phyloP scores from a whole-genome alignment of 2,797 vertebrate genomes.

The Amazona ochrocephala region DNA sequence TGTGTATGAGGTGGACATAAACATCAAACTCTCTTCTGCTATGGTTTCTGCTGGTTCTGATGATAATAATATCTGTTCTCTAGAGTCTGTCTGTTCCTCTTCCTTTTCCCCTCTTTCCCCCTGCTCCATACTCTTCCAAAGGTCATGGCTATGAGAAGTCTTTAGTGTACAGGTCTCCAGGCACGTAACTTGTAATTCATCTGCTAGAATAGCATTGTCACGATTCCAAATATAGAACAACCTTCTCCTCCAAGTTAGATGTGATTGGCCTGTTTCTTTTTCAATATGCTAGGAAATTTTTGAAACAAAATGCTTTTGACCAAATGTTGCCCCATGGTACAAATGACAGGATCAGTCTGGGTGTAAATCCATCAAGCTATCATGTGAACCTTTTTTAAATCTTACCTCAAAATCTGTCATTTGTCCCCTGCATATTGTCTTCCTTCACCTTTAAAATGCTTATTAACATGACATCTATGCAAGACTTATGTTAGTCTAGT shows the following conservation, averaged over 20 bases:
- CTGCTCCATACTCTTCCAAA: neutral
- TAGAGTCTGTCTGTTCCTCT: conserved; percentile 35
- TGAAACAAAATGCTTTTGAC: neutral
- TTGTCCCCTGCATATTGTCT: neutral
- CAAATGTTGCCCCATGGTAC: neutral
- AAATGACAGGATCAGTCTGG: neutral
- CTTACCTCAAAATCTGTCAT: neutral
- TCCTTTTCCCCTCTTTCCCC: neutral
- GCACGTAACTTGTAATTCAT: conserved; percentile 11
- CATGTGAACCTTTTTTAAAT: neutral
- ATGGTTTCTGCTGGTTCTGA: neutral
- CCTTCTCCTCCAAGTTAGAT: neutral
- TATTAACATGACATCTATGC: neutral
- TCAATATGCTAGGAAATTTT: neutral
- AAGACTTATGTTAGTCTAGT: neutral
- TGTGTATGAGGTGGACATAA: neutral
- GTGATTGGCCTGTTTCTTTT: neutral
- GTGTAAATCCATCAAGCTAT: neutral
- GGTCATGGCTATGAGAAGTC: conserved; percentile 3
- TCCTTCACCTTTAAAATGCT: neutral
- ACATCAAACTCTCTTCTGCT: neutral
- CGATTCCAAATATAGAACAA: neutral
- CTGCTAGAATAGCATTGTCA: neutral
- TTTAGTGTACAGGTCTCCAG: neutral
- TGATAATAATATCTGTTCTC: conserved; percentile 11